Evolutionary conservation across 2,888 invertebrate species (phyloP), one percentile per base, ranked within the genome.

Genomic region (Tinea trinotella): DNA sequence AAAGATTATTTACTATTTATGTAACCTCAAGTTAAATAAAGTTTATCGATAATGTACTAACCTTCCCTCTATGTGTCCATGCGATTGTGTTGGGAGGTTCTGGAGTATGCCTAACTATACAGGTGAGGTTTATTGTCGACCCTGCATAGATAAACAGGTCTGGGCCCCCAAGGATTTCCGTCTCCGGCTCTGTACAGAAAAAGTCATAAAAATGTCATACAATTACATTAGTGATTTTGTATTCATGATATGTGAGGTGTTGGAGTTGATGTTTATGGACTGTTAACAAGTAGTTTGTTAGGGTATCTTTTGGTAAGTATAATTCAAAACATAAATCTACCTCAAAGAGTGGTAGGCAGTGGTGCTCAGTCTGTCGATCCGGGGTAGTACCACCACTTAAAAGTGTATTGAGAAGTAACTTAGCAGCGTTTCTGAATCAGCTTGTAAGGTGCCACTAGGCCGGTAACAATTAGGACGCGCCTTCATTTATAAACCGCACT

Each of bases 101-200:
- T 52, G 94, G 94, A 17, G 94, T 93, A 69, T 92, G 93, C 67
- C 90, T 89, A 55, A 95, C 93, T 67, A 93, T 89, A 76, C 95
- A 95, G 46, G 95, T 95, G 65, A 95, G 80, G 85, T 95, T 95
- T 80, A 95, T 95, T 57, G 95, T 95, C 62, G 94, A 94, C 40
- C 94, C 95, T 65, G 91, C 91, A 81, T 95, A 93, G 76, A 95
- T 94, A 79, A 91, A 94, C 64, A 95, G 77, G 72, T 95, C 94
- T 22, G 93, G 91, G 46, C 93, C 93, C 34, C 95, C 94, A 63
- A 92, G 79, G 64, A 95, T 91, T 77, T 93, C 92, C 48, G 94
- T 94, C 65, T 93, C 89, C 55, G 94, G 94, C 72, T 95, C 94
- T 95, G 71, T 15, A 54, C 40, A 49, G 17, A 52, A 52, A 40